Evolutionary conservation across 1,140 invertebrate species (phyloP).

Genomic region (Hylyphantes graminicola): DNA sequence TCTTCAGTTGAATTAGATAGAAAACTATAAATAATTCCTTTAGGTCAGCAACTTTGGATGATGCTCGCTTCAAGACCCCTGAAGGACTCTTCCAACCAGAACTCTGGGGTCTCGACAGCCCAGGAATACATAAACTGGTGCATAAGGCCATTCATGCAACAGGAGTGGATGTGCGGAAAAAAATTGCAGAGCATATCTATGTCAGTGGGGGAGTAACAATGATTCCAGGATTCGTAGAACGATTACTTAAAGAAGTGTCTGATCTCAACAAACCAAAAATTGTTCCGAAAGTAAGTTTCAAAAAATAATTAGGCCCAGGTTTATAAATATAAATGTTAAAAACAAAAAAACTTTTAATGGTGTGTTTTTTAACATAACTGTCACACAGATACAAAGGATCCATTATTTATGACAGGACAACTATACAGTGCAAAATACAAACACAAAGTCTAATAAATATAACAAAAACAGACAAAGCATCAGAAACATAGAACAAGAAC

Average conservation of each 20-base stretch:
- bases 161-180: conserved; percentile 72
- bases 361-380: no score
- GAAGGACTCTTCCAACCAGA: conserved; percentile 77
- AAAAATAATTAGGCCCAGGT: background rate
- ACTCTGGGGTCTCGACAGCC: conserved; percentile 74
- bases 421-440: no score
- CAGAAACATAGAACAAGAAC: no score
- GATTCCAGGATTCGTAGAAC: conserved; percentile 74
- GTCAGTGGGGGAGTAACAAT: conserved; percentile 72
- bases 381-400: no score
- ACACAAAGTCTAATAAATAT: no score
- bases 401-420: no score
- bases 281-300: conserved; percentile 71
- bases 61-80: conserved; percentile 71
- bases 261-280: conserved; percentile 73
- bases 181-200: conserved; percentile 71
- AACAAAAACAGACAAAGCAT: no score
- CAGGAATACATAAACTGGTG: conserved; percentile 73
- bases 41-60: conserved; percentile 67
- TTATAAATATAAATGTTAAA: no score
- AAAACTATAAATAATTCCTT: conserved; percentile 13
- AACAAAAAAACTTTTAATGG: no score
- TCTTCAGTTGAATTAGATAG: background rate
- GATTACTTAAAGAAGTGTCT: conserved; percentile 72
- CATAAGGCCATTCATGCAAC: conserved; percentile 73